Evolutionary conservation across 2,113 vertebrate genomes (phyloP).

Genomic region (Cepphus grylle): DNA sequence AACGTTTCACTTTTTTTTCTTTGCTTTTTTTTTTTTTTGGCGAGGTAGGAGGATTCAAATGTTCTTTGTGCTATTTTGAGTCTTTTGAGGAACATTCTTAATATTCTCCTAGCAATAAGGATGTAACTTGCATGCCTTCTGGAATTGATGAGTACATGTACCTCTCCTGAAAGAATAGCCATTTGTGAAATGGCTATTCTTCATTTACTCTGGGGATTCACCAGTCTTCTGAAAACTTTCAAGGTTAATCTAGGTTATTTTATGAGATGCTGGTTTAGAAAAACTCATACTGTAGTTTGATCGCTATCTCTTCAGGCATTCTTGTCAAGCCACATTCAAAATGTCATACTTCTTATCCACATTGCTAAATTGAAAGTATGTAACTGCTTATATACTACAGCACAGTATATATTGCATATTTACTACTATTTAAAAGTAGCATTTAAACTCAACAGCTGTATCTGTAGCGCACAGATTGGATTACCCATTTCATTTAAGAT

Average conservation of each 20-base stretch:
- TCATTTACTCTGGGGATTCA: not conserved
- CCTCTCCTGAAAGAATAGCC: not conserved
- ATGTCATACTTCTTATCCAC: not conserved
- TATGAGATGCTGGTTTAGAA: not conserved
- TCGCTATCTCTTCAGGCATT: not conserved
- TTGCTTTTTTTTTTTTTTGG: not conserved
- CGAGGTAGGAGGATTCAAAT: not conserved
- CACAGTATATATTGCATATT: not conserved
- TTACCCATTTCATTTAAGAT: not conserved
- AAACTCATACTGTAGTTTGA: not conserved
- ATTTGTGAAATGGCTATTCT: not conserved
- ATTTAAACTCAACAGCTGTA: not conserved
- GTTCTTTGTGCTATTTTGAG: not conserved
- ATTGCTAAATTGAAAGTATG: not conserved
- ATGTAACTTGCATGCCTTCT: not conserved
- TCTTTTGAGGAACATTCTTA: not conserved
- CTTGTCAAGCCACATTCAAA: not conserved
- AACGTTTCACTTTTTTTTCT: not conserved
- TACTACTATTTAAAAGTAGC: not conserved
- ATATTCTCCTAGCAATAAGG: not conserved
- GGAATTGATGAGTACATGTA: not conserved
- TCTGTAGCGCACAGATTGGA: not conserved
- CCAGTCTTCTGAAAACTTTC: not conserved
- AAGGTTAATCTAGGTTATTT: not conserved
- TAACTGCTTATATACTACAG: not conserved